Evolutionary conservation across 2,113 vertebrate species (phyloP).

Genomic region (Gulo gulo): DNA sequence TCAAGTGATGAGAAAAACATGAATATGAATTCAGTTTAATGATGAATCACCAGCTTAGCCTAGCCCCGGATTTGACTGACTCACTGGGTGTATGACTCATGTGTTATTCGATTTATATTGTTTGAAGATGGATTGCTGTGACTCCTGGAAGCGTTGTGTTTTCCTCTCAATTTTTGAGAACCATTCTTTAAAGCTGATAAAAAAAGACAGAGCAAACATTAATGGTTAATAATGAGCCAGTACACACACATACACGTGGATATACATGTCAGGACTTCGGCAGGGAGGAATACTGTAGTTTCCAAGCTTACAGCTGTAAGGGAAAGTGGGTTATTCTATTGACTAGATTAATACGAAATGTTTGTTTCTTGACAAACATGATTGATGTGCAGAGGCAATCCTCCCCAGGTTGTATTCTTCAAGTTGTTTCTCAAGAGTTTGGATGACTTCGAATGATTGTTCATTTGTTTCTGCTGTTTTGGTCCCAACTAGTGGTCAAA

Average conservation of each 20-base stretch:
- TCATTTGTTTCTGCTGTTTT: not conserved
- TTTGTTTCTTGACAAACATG: not conserved
- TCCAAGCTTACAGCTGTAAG: not conserved
- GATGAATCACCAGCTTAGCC: conserved; percentile 57
- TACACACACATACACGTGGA: not conserved
- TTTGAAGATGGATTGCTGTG: conserved; percentile 27
- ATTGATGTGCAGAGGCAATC: not conserved
- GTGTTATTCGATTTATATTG: conserved; percentile 31
- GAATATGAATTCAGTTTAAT: conserved; percentile 45
- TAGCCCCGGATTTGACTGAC: conserved; percentile 1
- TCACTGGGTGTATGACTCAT: conserved; percentile 35
- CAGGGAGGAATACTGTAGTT: not conserved
- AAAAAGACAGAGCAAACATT: not conserved
- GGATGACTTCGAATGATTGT: not conserved
- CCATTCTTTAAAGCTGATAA: not conserved
- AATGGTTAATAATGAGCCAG: not conserved
- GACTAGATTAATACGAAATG: not conserved
- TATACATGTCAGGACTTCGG: not conserved
- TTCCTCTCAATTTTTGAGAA: conserved; percentile 40
- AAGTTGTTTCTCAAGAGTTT: not conserved
- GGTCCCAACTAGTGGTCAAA: not conserved
- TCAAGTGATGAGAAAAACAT: not conserved
- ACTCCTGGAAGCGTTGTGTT: not conserved
- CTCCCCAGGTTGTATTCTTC: not conserved
- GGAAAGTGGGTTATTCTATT: not conserved